Base-by-base conservation (phyloP, 30 jellyfish, hydroid and myxozoan species). In the Clytia hemisphaerica region DNA sequence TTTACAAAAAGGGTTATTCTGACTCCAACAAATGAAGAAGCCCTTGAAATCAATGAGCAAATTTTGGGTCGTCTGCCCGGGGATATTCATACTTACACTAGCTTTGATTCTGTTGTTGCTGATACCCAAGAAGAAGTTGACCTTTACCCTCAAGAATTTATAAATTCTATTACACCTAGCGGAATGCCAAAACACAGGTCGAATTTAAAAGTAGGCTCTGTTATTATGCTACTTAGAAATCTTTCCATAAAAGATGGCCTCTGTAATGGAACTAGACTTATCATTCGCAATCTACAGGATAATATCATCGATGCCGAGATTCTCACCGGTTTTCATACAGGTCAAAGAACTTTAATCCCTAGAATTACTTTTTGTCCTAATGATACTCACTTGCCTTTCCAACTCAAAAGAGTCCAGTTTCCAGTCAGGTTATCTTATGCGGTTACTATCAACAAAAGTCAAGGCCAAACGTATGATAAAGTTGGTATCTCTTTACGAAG, bases 101-200 rank as follows among this genome's bases (percentile, higher is more conserved):
- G 68, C 42, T 28, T 68, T 1, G 93, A 80, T 37, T 1, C 19
- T 9, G 28, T 78, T 19, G 37, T 60, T 10, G 27, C 90, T 21
- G 83, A n/a, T n/a, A n/a, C n/a, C n/a, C n/a, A n/a, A n/a, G n/a
- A n/a, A n/a, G n/a, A n/a, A n/a, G n/a, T n/a, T n/a, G n/a, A n/a
- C n/a, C n/a, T n/a, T n/a, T n/a, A n/a, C n/a, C n/a, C n/a, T n/a
- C n/a, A n/a, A n/a, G n/a, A n/a, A n/a, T n/a, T n/a, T n/a, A n/a
- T n/a, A n/a, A n/a, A n/a, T n/a, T n/a, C n/a, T n/a, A n/a, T n/a
- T n/a, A n/a, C n/a, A n/a, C n/a, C n/a, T n/a, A n/a, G n/a, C n/a
- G n/a, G 76, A 16, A 72, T 61, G 76, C 93, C 91, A 16, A 67
- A 83, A 26, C 93, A 80, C 73, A 25, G 32, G 32, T 73, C 72